phyloP scores from a whole-genome alignment of 2,113 vertebrate genomes.

The Mixornis gularis region DNA sequence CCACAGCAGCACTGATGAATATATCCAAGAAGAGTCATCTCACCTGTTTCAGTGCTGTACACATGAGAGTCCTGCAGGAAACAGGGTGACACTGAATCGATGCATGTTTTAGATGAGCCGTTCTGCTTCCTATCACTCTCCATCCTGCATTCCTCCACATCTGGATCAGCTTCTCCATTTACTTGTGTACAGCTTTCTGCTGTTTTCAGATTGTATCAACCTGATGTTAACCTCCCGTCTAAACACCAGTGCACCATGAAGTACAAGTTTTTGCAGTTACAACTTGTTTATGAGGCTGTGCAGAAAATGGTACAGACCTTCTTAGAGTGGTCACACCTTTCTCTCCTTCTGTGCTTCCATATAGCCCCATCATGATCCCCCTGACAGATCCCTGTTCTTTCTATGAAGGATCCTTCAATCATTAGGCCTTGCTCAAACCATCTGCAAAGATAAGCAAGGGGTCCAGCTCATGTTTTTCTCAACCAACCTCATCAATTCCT shows the following conservation, averaged over 20 bases:
- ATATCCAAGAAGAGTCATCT: not conserved
- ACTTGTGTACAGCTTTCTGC: not conserved
- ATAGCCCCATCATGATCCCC: not conserved
- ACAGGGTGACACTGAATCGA: not conserved
- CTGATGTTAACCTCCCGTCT: not conserved
- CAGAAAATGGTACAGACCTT: not conserved
- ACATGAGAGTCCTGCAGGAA: not conserved
- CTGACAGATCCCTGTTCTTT: not conserved
- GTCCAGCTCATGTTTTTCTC: not conserved
- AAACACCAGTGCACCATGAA: not conserved
- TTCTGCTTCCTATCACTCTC: not conserved
- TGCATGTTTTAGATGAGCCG: not conserved
- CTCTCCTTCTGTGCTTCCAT: not conserved
- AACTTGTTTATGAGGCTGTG: not conserved
- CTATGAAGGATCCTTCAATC: not conserved
- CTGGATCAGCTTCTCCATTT: not conserved
- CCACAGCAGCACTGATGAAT: not conserved
- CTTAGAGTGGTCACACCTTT: not conserved
- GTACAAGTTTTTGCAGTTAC: not conserved
- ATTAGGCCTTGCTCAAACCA: not conserved
- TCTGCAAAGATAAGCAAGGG: not conserved
- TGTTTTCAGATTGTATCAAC: not conserved
- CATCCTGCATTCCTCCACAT: fast-evolving
- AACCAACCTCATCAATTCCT: not conserved
- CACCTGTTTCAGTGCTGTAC: not conserved